phyloP scores from a whole-genome alignment of 2,113 vertebrate species.

The Hystrix cristata region DNA sequence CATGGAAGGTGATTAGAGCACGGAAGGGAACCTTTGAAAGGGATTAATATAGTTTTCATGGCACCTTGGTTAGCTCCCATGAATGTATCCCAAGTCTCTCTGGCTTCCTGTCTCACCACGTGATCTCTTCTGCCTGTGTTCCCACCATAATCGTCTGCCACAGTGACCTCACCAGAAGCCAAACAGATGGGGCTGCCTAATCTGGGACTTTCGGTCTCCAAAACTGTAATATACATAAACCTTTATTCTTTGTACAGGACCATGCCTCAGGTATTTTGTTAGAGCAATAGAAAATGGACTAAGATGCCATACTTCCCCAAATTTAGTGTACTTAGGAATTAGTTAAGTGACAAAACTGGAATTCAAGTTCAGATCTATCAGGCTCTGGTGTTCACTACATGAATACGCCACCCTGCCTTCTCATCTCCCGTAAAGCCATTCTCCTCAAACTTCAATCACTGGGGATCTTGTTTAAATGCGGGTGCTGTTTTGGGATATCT shows the following conservation, averaged over 20 bases:
- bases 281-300: not conserved
- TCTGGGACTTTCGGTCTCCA: not conserved
- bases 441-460: not conserved
- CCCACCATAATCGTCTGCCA: not conserved
- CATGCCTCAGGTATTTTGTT: not conserved
- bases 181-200: not conserved
- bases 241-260: not conserved
- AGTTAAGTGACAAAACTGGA: not conserved
- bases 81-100: no score
- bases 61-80: not conserved
- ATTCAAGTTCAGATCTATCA: not conserved
- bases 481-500: not conserved
- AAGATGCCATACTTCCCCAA: not conserved
- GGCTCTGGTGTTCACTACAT: not conserved
- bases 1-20: not conserved
- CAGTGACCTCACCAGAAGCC: not conserved
- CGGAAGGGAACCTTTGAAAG: not conserved
- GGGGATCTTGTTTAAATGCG: constrained; percentile 2
- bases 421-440: not conserved
- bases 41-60: not conserved
- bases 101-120: not conserved
- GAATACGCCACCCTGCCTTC: not conserved
- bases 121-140: not conserved
- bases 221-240: not conserved
- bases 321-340: not conserved